Evolutionary conservation across 2,797 vertebrate genomes (phyloP).

Genomic region (Mormyrus proboscirostris): DNA sequence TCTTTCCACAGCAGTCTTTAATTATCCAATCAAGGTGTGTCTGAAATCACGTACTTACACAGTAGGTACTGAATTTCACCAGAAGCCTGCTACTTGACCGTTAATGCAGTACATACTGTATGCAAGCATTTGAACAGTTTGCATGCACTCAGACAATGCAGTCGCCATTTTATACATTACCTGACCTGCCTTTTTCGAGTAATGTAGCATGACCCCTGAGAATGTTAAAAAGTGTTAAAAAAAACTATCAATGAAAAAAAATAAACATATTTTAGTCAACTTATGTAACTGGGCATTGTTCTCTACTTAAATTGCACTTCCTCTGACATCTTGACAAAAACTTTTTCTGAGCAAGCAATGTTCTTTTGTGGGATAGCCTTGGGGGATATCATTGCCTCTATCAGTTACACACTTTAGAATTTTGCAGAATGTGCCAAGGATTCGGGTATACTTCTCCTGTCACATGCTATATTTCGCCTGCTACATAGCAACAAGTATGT

Average conservation of each 20-base stretch:
- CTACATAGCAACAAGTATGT: not conserved
- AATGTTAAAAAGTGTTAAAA: conserved; percentile 32
- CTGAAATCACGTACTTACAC: not conserved
- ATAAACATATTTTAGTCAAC: not conserved
- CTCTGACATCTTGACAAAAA: not conserved
- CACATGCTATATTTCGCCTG: not conserved
- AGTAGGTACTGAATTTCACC: not conserved
- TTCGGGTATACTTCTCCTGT: conserved; percentile 43
- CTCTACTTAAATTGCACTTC: not conserved
- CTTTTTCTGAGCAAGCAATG: conserved; percentile 52
- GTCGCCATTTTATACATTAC: not conserved
- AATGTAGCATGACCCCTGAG: not conserved
- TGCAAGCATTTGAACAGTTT: not conserved
- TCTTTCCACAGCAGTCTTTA: not conserved
- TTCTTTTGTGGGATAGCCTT: conserved; percentile 62
- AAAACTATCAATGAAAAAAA: conserved; percentile 46
- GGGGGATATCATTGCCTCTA: not conserved
- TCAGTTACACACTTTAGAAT: not conserved
- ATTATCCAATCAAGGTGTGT: not conserved
- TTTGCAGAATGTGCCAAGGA: conserved; percentile 32
- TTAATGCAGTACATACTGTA: not conserved
- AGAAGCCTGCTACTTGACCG: not conserved
- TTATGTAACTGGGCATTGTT: not conserved
- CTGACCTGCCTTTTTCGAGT: not conserved
- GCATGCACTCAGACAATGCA: not conserved